Percentiles rank a stretch among this genome's conserved stretches.
These are phyloP conservation scores for Agriotes lineatus DNA, from an alignment of 2,888 invertebrate species.

Conservation along the genomic window DNA sequence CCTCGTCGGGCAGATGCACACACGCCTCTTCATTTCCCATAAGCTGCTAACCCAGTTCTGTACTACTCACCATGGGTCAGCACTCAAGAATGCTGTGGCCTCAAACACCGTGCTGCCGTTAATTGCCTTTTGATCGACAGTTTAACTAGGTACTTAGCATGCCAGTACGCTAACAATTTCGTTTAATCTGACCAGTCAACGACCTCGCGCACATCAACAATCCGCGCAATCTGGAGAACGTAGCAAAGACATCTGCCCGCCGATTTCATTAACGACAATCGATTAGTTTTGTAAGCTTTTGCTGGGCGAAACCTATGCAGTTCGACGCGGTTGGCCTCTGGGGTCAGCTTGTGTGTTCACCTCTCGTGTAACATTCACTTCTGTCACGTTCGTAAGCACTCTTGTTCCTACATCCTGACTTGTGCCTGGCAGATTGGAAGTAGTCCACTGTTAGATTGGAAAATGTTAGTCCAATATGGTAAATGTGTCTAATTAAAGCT, in stretches of 20 bases:
- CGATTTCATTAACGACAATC: constrained; percentile 28
- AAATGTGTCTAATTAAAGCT: too few relatives aligned
- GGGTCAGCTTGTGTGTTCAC: constrained; percentile 2
- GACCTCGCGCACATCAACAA: background rate
- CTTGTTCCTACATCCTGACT: too few relatives aligned
- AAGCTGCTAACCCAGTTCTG: too few relatives aligned
- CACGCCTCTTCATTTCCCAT: too few relatives aligned
- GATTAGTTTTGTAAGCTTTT: constrained; percentile 22
- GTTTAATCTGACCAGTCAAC: constrained; percentile 11
- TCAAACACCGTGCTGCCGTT: background rate
- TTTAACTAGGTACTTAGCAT: background rate
- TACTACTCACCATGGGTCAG: too few relatives aligned
- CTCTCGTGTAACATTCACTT: background rate
- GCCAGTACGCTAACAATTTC: background rate
- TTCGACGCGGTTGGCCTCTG: background rate
- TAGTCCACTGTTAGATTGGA: too few relatives aligned
- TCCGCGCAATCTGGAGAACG: background rate
- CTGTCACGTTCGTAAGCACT: background rate
- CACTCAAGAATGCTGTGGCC: background rate
- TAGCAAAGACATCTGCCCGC: constrained; percentile 9
- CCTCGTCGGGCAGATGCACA: too few relatives aligned
- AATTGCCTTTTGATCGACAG: constrained; percentile 9
- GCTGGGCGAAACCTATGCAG: constrained; percentile 14
- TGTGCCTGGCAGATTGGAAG: too few relatives aligned
- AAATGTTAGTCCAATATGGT: too few relatives aligned